Evolutionary conservation across 2,797 vertebrate species (phyloP).

Genomic region (Acanthurus lineatus): DNA sequence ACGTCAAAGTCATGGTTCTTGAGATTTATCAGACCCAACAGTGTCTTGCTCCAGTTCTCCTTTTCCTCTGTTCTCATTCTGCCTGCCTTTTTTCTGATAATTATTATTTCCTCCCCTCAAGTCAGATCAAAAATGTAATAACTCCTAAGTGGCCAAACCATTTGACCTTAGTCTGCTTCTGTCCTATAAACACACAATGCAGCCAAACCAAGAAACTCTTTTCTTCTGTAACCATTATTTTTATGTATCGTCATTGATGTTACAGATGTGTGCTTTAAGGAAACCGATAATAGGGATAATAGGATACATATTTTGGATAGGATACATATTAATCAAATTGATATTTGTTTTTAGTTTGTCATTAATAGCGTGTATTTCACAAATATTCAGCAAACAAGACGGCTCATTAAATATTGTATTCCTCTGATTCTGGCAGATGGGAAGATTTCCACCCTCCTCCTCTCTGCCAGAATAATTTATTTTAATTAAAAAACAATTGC

Average conservation of each 20-base stretch:
- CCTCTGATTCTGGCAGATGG: not conserved
- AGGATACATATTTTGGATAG: not conserved
- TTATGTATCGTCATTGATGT: not conserved
- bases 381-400: not conserved
- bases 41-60: constrained; percentile 38
- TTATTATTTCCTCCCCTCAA: constrained; percentile 31
- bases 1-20: not conserved
- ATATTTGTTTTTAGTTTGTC: not conserved
- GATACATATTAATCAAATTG: not conserved
- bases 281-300: not conserved
- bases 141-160: constrained; percentile 16
- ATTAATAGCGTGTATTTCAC: not conserved
- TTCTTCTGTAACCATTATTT: not conserved
- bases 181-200: constrained; percentile 13
- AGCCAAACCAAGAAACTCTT: not conserved
- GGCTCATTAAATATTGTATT: not conserved
- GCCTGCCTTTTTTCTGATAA: constrained; percentile 14
- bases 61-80: constrained; percentile 34
- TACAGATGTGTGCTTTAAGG: not conserved
- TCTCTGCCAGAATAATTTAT: too few species aligned
- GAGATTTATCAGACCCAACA: constrained; percentile 10
- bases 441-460: not conserved
- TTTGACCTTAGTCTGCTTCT: constrained; percentile 20
- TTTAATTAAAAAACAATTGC: not conserved
- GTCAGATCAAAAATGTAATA: constrained; percentile 28